These are phyloP conservation scores for Oophaga sylvatica DNA, from an alignment of 2,797 vertebrate genomes.

Conservation along the genomic window DNA sequence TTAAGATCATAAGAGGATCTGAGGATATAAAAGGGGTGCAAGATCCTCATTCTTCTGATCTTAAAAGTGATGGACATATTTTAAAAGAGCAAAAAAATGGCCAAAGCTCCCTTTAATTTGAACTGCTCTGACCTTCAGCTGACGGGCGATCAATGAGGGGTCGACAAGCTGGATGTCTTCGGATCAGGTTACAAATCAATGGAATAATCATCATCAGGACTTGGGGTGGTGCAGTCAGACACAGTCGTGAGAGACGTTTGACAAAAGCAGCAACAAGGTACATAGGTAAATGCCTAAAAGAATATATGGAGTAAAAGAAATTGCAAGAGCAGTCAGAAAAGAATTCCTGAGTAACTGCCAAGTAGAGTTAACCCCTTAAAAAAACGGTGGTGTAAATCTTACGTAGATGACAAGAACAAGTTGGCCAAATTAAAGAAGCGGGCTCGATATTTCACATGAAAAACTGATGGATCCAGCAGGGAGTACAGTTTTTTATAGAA, in stretches of 20 bases:
- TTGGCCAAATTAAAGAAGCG: conserved; percentile 91
- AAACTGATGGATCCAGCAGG: conserved; percentile 89
- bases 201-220: conserved; percentile 87
- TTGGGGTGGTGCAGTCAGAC: conserved; percentile 87
- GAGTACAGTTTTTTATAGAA: conserved; percentile 94
- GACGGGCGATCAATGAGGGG: conserved; percentile 86
- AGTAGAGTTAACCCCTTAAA: background rate
- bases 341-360: background rate
- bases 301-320: background rate
- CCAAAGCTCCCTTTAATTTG: too few species aligned
- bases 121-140: conserved; percentile 66
- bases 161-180: conserved; percentile 87
- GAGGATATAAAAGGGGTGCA: too few species aligned
- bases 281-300: conserved; percentile 85
- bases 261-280: conserved; percentile 93
- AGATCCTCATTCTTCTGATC: too few species aligned
- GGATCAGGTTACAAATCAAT: conserved; percentile 91
- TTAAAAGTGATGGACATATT: too few species aligned
- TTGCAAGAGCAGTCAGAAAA: background rate
- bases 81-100: too few species aligned
- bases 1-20: too few species aligned
- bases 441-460: conserved; percentile 91
- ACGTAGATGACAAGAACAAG: conserved; percentile 94
- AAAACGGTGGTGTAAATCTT: conserved; percentile 64
- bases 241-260: conserved; percentile 88